Evolutionary conservation across 2,888 invertebrate species (phyloP).

Genomic region (Leucophora obtusa): DNA sequence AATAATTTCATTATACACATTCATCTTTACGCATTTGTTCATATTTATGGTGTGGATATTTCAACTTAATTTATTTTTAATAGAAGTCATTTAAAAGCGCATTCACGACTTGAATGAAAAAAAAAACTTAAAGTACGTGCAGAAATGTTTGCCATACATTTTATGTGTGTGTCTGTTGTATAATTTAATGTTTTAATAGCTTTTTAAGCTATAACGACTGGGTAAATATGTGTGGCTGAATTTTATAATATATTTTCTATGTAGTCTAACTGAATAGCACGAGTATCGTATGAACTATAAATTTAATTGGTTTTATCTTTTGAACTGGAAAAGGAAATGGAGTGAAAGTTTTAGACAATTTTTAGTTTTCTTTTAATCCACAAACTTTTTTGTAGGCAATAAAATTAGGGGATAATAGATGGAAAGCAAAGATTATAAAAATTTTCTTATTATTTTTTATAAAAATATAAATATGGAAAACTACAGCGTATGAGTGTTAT

Average conservation of each 20-base stretch:
- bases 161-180: background rate
- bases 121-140: slow-evolving; percentile 22
- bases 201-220: slow-evolving; percentile 35
- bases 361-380: background rate
- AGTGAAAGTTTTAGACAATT: no score
- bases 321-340: background rate
- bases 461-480: no score
- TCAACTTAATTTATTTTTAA: slow-evolving; percentile 35
- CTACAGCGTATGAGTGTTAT: background rate
- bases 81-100: slow-evolving; percentile 32
- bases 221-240: background rate
- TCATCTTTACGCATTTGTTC: no score
- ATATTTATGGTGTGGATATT: background rate
- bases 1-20: no score
- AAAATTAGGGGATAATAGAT: no score
- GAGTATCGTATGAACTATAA: background rate
- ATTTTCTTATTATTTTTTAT: no score
- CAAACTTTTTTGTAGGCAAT: background rate
- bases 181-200: slow-evolving; percentile 48
- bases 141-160: background rate
- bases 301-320: slow-evolving; percentile 1
- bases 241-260: background rate
- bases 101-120: background rate
- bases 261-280: background rate
- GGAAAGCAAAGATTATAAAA: no score